Evolutionary conservation across 1,140 invertebrate genomes (phyloP), one percentile per base, ranked within the genome.

Genomic region (Drosophila kepulauana): DNA sequence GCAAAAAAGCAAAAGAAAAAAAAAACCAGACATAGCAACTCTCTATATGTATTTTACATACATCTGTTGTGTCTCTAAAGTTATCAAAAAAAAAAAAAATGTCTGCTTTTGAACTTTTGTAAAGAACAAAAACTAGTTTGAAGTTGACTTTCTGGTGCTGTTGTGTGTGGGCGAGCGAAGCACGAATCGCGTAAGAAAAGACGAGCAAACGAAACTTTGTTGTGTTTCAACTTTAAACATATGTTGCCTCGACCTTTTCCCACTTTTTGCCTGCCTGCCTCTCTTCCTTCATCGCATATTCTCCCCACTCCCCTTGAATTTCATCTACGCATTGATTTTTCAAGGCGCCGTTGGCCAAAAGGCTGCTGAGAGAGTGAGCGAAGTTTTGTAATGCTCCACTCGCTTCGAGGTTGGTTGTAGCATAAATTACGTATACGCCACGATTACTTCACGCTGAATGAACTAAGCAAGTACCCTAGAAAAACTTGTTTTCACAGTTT

Each of bases 351-450:
- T 33, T 56, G 30, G 52, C 13, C 13, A 3, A 16, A 56, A 3
- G 30, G 30, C 5, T 11, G 28, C 5, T 2, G 33, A 54, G 30
- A 8, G 35, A 8, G 35, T 2, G 8, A 30, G 33, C 5, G 7
- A 43, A 41, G 13, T 35, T 64, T 43, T 33, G 20, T 13, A 41
- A 43, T 52, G 48, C 62, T 64, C 35, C 49, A n/a, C 51, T 52
- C 6, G 11, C 35, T 16, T 11, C 35, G 30, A 3, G 49, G 48
- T 20, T 20, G 15, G n/a, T 30, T 25, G 46, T 51, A 33, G 70
- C 45, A 72, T 66, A 57, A 59, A 74, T 74, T 54, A 68, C 71
- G 49, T 16, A 74, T 74, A 74, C 71, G 64, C 56, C 45, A 10
- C 41, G 30, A 25, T 41, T 38, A 7, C 20, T 15, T 8, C n/a